Percentiles rank a stretch among this genome's conserved stretches.
Evolutionary conservation across 2,888 invertebrate genomes (phyloP).

Genomic region (Meganola albula): DNA sequence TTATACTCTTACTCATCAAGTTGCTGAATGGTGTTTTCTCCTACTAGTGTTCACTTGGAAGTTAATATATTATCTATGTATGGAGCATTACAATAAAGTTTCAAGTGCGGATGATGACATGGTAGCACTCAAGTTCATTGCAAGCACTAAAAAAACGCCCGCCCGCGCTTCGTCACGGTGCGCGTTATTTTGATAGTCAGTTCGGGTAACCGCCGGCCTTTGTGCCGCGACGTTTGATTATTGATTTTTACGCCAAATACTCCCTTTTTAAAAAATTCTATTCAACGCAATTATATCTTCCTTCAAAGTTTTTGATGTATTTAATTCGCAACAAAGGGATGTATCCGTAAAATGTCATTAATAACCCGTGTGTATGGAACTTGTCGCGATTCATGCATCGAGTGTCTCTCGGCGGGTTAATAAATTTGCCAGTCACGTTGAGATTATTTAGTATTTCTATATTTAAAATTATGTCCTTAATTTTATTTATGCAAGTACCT

Average conservation of each 20-base stretch:
- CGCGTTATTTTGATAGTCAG: conserved; percentile 71
- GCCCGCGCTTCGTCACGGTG: conserved; percentile 68
- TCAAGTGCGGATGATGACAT: conserved; percentile 36
- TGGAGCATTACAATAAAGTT: conserved; percentile 18
- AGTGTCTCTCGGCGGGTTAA: conserved; percentile 17
- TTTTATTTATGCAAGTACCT: no score
- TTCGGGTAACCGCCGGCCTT: conserved; percentile 65
- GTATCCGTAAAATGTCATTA: conserved; percentile 64
- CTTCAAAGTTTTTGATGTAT: conserved; percentile 63
- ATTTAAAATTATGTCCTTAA: no score
- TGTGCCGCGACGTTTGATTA: conserved; percentile 68
- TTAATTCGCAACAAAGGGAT: conserved; percentile 54
- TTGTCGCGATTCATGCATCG: conserved; percentile 54
- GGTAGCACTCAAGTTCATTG: conserved; percentile 52
- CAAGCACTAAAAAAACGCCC: conserved; percentile 61
- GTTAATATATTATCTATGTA: conserved; percentile 13
- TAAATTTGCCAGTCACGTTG: conserved; percentile 36
- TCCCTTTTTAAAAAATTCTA: conserved; percentile 61
- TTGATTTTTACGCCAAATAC: conserved; percentile 77
- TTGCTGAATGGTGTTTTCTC: no score
- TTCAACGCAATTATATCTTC: conserved; percentile 68
- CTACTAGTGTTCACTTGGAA: no score
- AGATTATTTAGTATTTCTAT: no score
- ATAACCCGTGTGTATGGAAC: conserved; percentile 68
- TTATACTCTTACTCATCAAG: no score